Base-by-base conservation (phyloP, 2,888 invertebrate species). In the Stegophylla sp. region DNA sequence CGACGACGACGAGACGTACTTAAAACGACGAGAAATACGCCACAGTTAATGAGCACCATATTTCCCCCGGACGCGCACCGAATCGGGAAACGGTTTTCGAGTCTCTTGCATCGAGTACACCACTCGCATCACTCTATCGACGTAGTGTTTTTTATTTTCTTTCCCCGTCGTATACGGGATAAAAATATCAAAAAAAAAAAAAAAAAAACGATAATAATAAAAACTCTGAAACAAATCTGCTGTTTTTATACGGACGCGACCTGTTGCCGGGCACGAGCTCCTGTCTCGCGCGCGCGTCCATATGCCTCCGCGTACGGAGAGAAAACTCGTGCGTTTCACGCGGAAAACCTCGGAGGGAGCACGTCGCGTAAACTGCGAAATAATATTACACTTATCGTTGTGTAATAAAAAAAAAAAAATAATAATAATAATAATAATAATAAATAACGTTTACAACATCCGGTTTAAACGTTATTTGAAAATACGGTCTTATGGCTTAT, bases 1-100 rank as follows among this genome's bases (percentile, higher is more conserved):
- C 34, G 1, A 17, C 20, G 7, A 17, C 7, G 23, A 51, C 23
- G 34, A 9, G 48, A 64, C 51, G 75, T 48, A 51, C 51, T 56
- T 13, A 43, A 69, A 43, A 45, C 28, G 73, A 73, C n/a, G 66
- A 41, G 26, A 76, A 56, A 41, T n/a, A 17, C 51, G n/a, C n/a
- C n/a, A n/a, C 26, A 45, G 76, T 76, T 76, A 76, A 76, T 56
- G 64, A 76, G 76, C 53, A 43, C 64, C 76, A 76, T 66, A 66
- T 75, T 75, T 64, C 51, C 66, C 66, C 51, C 48, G 51, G 53
- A 3, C 13, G 59, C 61, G 61, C 61, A 74, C 34, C 34, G 34
- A 34, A 34, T 74, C 73, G 61, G 61, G 45, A 74, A 74, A 74
- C 45, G 61, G 48, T 74, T 61, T 48, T 45, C 48, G 67, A 20